Evolutionary conservation across 2,797 vertebrate species (phyloP).

Genomic region (Remorina albescens): DNA sequence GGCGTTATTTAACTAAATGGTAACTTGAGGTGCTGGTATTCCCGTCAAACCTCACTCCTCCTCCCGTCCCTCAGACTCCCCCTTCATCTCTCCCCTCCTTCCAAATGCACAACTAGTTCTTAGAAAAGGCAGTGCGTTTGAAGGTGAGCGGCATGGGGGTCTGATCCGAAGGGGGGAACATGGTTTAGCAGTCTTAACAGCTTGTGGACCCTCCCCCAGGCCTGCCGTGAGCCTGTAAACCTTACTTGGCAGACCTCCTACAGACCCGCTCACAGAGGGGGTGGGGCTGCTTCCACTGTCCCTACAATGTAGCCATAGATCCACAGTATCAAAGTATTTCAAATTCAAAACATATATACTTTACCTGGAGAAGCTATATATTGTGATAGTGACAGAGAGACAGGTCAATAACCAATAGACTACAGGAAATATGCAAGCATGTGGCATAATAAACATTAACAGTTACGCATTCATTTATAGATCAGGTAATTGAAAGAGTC

Average conservation of each 20-base stretch:
- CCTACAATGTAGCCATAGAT: slow-evolving; percentile 22
- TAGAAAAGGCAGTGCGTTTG: slow-evolving; percentile 86
- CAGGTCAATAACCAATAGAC: not conserved
- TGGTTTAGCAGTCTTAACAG: slow-evolving; percentile 73
- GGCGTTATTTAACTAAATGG: slow-evolving; percentile 72
- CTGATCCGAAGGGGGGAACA: slow-evolving; percentile 81
- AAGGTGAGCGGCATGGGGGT: slow-evolving; percentile 80
- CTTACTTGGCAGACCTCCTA: slow-evolving; percentile 48
- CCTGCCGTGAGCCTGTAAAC: slow-evolving; percentile 51
- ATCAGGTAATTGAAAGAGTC: not conserved
- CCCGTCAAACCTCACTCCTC: slow-evolving; percentile 70
- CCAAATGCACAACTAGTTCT: slow-evolving; percentile 82
- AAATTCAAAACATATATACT: slow-evolving; percentile 22
- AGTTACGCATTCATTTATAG: not conserved
- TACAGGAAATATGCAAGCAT: not conserved
- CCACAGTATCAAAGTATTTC: slow-evolving; percentile 3
- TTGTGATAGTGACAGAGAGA: not conserved
- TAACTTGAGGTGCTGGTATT: slow-evolving; percentile 82
- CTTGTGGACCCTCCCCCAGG: slow-evolving; percentile 40
- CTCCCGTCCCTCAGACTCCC: slow-evolving; percentile 47
- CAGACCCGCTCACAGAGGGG: slow-evolving; percentile 24
- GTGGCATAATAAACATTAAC: not conserved
- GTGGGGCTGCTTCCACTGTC: slow-evolving; percentile 27
- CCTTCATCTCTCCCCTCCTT: slow-evolving; percentile 52
- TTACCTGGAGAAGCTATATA: not conserved